Evolutionary conservation across 2,888 invertebrate species (phyloP).

Genomic region (Chrysolina haemoptera): DNA sequence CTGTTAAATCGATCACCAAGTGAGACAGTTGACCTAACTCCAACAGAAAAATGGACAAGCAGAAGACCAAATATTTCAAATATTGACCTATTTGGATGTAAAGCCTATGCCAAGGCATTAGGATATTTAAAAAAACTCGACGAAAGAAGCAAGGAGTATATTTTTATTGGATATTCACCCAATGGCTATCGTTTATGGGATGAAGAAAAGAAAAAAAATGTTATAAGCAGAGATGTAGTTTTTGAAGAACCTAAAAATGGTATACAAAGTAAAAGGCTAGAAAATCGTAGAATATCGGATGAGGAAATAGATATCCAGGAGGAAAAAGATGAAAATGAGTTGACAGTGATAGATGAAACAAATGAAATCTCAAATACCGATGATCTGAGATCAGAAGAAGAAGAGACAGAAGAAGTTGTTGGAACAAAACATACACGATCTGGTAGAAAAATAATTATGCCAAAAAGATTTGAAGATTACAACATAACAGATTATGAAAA

Average conservation of each 20-base stretch:
- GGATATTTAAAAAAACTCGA: slow-evolving; percentile 55
- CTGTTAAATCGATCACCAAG: slow-evolving; percentile 47
- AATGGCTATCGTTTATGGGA: slow-evolving; percentile 40
- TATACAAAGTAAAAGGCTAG: no score
- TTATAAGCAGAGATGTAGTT: background rate
- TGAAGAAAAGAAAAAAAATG: slow-evolving; percentile 28
- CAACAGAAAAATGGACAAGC: slow-evolving; percentile 36
- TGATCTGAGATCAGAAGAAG: no score
- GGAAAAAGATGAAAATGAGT: no score
- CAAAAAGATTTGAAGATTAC: no score
- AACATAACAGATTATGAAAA: background rate
- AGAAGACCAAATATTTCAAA: slow-evolving; percentile 54
- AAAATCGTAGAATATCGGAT: no score
- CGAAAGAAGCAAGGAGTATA: slow-evolving; percentile 49
- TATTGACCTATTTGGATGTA: slow-evolving; percentile 54
- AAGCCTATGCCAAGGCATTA: slow-evolving; percentile 53
- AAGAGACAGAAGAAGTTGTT: no score
- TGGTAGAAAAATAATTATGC: no score
- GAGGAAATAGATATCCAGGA: no score
- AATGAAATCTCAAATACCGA: no score
- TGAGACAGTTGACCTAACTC: slow-evolving; percentile 45
- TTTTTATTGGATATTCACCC: slow-evolving; percentile 50
- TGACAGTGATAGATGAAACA: no score
- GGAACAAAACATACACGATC: no score
- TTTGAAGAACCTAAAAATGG: background rate